Evolutionary conservation across 2,888 invertebrate genomes (phyloP), one percentile per base, ranked within the genome.

Genomic region (Parascotia fuliginaria): DNA sequence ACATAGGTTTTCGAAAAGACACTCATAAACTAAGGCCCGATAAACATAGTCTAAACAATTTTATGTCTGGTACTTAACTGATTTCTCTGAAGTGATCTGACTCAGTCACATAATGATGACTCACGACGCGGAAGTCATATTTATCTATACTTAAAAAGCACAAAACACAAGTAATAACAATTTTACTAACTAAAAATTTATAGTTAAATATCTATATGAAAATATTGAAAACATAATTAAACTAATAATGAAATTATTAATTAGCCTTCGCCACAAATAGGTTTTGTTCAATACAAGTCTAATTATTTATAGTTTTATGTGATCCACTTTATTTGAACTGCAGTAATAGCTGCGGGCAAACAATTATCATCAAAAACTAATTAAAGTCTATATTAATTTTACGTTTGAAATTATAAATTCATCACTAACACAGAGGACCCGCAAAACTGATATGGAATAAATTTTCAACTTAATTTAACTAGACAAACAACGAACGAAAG

Each of bases 391-490:
- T 81, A 81, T 81, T 85, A 87, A 87, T 86, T 85, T 82, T 80
- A 80, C 73, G 78, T 77, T 75, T 68, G 76, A 87, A 89, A 89
- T 90, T 89, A 89, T 87, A 85, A 85, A 87, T 89, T 89, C 87
- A 78, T 78, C 75, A 84, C 85, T 88, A 89, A 90, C 89, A 84
- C 77, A 80, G 80, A 81, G 79, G 77, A 72, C 74, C 74, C 73
- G 70, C 74, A 77, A 72, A 76, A 82, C 85, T 85, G 86, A 90
- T 89, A 86, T 79, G 84, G 90, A 89, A 91, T 92, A 91, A 88
- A 92, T 91, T 91, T 91, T 91, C 91, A 89, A 90, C 90, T 90
- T 89, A 90, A 92, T 91, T 91, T 91, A 90, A 89, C 90, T 85
- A 87, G 71, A 83, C 87, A 89, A 90, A 89, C 90, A 89, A 72